Conservation (phyloP, 2,888 invertebrate species). For the Alloplasta piceator region DNA sequence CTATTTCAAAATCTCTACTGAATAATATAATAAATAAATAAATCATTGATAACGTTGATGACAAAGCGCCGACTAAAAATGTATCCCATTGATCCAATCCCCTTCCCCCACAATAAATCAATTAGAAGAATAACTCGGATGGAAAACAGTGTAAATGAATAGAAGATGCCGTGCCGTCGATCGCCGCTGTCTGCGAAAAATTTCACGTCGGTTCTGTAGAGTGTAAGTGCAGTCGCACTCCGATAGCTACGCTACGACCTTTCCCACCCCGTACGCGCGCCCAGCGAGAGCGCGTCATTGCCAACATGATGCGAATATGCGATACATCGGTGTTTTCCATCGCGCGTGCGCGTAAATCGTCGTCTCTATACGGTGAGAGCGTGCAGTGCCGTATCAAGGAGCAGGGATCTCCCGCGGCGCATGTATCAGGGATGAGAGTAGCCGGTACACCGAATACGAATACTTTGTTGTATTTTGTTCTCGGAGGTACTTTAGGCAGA, state of each 20-base stretch:
- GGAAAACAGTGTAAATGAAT: constrained; percentile 5
- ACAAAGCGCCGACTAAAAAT: no score
- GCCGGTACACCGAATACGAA: no score
- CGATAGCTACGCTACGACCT: constrained; percentile 75
- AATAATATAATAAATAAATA: no score
- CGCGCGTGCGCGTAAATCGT: constrained; percentile 13
- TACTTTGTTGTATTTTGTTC: no score
- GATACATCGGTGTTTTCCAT: not conserved
- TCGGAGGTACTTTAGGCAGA: no score
- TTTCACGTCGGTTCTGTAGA: constrained; percentile 50
- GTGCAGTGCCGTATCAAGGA: not conserved
- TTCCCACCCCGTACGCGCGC: constrained; percentile 70
- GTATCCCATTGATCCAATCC: no score
- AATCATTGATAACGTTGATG: no score
- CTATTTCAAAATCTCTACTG: no score
- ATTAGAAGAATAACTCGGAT: not conserved
- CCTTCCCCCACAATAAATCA: no score
- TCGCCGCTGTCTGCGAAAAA: constrained; percentile 36
- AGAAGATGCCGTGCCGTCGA: constrained; percentile 42
- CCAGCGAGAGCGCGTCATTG: constrained; percentile 49
- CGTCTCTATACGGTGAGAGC: not conserved
- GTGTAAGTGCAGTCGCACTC: constrained; percentile 77
- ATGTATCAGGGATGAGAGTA: no score
- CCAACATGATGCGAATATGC: constrained; percentile 34
- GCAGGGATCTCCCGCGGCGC: not conserved